phyloP scores from a whole-genome alignment of 37 sponge, comb jelly and placozoan species.

The Mnemiopsis leidyi region DNA sequence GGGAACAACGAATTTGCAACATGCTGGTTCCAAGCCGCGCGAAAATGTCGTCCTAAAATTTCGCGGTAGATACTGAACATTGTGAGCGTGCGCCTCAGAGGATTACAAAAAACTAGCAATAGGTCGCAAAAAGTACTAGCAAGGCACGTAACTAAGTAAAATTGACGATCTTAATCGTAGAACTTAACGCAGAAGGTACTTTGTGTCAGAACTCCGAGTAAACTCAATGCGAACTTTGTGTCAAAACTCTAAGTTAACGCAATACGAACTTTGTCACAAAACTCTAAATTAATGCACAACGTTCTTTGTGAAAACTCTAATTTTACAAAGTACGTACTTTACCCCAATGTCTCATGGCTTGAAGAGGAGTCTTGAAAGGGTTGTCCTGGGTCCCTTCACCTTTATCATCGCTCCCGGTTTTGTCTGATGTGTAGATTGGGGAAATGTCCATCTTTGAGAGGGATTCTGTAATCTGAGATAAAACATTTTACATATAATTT shows the following conservation, averaged over 20 bases:
- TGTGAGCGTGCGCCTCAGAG: not conserved
- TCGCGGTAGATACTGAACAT: not conserved
- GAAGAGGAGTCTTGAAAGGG: constrained; percentile 86
- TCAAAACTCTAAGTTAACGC: too few species aligned
- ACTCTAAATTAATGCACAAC: not conserved
- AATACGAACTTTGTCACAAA: not conserved
- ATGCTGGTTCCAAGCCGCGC: not conserved
- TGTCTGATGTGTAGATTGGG: constrained; percentile 84
- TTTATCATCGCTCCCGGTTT: constrained; percentile 79
- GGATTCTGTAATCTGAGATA: not conserved
- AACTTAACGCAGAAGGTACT: too few species aligned
- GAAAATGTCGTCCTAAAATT: not conserved
- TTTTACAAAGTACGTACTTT: not conserved
- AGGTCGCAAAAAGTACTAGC: not conserved
- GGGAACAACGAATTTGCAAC: too few species aligned
- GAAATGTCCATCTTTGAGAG: not conserved
- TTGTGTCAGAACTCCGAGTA: too few species aligned
- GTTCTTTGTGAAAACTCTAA: not conserved
- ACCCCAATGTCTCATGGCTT: constrained; percentile 66
- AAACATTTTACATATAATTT: too few species aligned
- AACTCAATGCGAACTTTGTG: too few species aligned
- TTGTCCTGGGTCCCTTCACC: constrained; percentile 79
- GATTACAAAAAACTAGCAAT: not conserved
- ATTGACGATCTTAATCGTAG: too few species aligned
- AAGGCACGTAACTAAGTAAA: too few species aligned